A percentile compares a stretch with the other conserved stretches of the same genome.
These are phyloP conservation scores for Xyliphius kryptos DNA, from an alignment of 2,113 vertebrate genomes.

Conservation along the genomic window DNA sequence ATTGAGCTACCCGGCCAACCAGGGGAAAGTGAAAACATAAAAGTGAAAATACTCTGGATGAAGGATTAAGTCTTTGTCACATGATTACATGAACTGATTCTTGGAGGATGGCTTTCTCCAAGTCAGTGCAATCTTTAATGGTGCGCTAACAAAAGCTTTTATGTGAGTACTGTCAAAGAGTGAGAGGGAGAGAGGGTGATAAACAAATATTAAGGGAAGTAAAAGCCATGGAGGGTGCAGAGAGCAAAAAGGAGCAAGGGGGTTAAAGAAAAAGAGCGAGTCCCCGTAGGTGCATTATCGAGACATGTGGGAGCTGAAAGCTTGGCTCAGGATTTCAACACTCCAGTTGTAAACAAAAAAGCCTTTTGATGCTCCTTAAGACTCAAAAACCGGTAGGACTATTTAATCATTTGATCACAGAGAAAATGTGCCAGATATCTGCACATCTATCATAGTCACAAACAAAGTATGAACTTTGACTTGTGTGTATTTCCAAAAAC, in stretches of 20 bases:
- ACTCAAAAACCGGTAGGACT: constrained; percentile 43
- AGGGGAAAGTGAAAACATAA: constrained; percentile 16
- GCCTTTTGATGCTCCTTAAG: constrained; percentile 50
- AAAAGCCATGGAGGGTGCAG: background rate
- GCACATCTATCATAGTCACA: constrained; percentile 17
- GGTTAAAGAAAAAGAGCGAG: constrained; percentile 12
- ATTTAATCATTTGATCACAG: constrained; percentile 49
- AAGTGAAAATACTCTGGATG: constrained; percentile 47
- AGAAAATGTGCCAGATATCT: constrained; percentile 14
- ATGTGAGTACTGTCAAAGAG: constrained; percentile 11
- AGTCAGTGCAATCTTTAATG: constrained; percentile 46
- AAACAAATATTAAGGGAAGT: constrained; percentile 15
- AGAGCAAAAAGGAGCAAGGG: constrained; percentile 1
- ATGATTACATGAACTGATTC: constrained; percentile 53
- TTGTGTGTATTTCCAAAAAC: background rate
- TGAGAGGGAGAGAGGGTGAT: background rate
- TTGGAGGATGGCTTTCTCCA: constrained; percentile 55
- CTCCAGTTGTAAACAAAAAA: constrained; percentile 52
- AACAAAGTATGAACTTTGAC: constrained; percentile 3
- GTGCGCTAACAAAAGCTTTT: constrained; percentile 32
- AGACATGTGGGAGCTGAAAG: constrained; percentile 25
- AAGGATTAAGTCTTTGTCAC: constrained; percentile 47
- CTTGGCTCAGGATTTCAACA: constrained; percentile 43
- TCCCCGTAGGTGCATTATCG: constrained; percentile 38
- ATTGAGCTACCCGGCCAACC: constrained; percentile 10